A percentile compares a stretch with the other conserved stretches of the same genome.
Conservation (phyloP, 92 coral and sea anemone genomes). For the Phymanthus crucifer region DNA sequence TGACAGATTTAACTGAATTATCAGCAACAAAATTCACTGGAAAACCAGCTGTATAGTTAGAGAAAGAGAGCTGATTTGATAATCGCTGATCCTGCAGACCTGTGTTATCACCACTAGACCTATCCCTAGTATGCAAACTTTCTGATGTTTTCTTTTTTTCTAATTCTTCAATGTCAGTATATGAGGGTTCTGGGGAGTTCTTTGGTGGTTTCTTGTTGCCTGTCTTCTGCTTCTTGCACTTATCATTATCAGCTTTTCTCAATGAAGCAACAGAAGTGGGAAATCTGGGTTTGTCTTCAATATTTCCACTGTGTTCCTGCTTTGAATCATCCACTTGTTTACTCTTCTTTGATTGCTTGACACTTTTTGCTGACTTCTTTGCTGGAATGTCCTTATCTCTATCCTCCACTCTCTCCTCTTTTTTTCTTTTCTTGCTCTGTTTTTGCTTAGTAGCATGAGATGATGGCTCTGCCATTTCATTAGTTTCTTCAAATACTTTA, state of each 20-base stretch:
- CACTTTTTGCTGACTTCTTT: not conserved
- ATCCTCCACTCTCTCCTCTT: not conserved
- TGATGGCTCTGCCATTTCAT: not conserved
- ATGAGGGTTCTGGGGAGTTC: not conserved
- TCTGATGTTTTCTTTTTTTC: not conserved
- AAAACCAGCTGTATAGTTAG: not conserved
- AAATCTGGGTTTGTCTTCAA: not conserved
- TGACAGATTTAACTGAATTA: constrained; percentile 46
- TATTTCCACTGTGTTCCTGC: not conserved
- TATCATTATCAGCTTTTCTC: not conserved
- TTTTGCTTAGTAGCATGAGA: not conserved
- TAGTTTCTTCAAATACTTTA: constrained; percentile 20
- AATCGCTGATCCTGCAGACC: not conserved
- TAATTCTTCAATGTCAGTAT: not conserved
- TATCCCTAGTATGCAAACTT: not conserved
- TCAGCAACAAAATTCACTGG: constrained; percentile 69
- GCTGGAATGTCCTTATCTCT: not conserved
- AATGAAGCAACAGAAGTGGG: not conserved
- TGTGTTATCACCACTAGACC: not conserved
- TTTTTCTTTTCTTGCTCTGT: constrained; percentile 24
- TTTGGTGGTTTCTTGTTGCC: not conserved
- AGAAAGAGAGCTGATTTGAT: not conserved
- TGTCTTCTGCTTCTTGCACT: not conserved
- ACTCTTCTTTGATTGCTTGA: not conserved
- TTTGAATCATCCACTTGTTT: not conserved